Conservation (phyloP, 2,888 invertebrate genomes). For the Apomyelois bistriatella region DNA sequence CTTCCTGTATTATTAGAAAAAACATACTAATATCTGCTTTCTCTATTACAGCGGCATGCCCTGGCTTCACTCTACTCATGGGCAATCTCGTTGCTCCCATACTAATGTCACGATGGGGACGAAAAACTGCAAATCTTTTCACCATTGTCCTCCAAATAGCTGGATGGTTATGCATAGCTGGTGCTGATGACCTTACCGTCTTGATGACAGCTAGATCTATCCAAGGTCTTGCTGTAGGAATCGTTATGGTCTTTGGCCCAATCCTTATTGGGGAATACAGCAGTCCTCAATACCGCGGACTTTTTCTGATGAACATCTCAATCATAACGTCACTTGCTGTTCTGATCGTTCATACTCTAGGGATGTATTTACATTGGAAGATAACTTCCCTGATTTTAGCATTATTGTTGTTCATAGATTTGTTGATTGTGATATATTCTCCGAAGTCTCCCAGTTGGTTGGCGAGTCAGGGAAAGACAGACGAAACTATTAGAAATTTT, state of each 20-base stretch:
- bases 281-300: conserved; percentile 79
- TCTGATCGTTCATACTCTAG: conserved; percentile 79
- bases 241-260: conserved; percentile 62
- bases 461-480: conserved; percentile 68
- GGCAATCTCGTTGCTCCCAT: conserved; percentile 31
- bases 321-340: conserved; percentile 79
- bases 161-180: conserved; percentile 66
- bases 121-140: conserved; percentile 58
- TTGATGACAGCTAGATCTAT: conserved; percentile 35
- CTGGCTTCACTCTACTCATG: conserved; percentile 29
- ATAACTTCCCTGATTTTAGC: no score
- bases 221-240: conserved; percentile 66
- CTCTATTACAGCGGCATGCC: conserved; percentile 31
- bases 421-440: conserved; percentile 49
- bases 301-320: conserved; percentile 77
- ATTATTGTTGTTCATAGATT: no score
- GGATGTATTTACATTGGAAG: conserved; percentile 78
- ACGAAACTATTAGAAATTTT: conserved; percentile 76
- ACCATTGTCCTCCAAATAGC: conserved; percentile 54
- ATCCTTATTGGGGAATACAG: conserved; percentile 76
- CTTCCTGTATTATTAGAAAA: no score
- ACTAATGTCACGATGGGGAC: conserved; percentile 66
- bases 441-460: conserved; percentile 84
- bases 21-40: not conserved
- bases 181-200: conserved; percentile 39